Evolutionary conservation across 2,888 invertebrate genomes (phyloP).

Genomic region (Barypeithes pellucidus): DNA sequence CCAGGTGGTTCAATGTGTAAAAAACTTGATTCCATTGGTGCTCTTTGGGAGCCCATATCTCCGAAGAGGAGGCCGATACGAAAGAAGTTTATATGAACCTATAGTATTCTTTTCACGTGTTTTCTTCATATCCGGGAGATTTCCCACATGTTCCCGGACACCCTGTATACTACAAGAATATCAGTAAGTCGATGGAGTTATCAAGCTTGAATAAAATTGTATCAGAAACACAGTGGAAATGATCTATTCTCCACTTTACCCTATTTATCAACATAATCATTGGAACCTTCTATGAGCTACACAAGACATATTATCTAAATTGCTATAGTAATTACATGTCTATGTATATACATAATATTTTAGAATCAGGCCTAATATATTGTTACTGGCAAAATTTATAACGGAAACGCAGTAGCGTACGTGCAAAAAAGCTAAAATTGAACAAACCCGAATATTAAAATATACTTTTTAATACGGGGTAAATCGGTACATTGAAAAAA

Average conservation of each 20-base stretch:
- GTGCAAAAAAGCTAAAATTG: not conserved
- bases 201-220: not conserved
- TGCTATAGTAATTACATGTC: conserved; percentile 29
- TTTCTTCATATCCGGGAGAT: too few species aligned
- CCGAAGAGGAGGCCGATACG: too few species aligned
- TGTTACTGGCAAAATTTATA: conserved; percentile 28
- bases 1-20: too few species aligned
- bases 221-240: conserved; percentile 9
- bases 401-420: conserved; percentile 21
- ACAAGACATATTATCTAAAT: conserved; percentile 26
- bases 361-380: conserved; percentile 24
- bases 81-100: too few species aligned
- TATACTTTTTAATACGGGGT: too few species aligned
- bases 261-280: conserved; percentile 41
- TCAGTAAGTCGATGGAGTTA: not conserved
- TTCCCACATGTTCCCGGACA: too few species aligned
- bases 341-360: conserved; percentile 30
- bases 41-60: too few species aligned
- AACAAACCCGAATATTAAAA: too few species aligned
- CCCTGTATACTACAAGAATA: too few species aligned
- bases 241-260: conserved; percentile 19
- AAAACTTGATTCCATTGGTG: too few species aligned
- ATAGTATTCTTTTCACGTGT: too few species aligned
- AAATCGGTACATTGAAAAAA: too few species aligned
- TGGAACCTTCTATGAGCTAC: conserved; percentile 28